Evolutionary conservation across 2,888 invertebrate species (phyloP).

Genomic region (Orchesellides sinensis): DNA sequence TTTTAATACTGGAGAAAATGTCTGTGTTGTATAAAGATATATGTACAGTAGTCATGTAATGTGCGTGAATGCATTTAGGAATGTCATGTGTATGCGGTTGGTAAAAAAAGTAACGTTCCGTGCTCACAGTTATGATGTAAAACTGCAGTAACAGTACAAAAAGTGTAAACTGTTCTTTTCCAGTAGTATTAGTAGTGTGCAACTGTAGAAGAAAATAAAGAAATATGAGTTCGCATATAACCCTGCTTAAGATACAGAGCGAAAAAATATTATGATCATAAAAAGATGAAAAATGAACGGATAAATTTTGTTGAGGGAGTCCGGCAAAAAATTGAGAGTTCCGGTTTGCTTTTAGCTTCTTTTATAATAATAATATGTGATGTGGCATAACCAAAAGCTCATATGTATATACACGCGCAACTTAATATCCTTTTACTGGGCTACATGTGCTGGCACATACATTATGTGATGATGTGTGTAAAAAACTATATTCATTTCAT

Average conservation of each 20-base stretch:
- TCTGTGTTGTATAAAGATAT: neutral
- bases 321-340: slow-evolving; percentile 66
- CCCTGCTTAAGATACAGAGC: slow-evolving; percentile 43
- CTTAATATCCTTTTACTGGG: neutral
- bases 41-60: neutral
- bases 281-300: slow-evolving; percentile 70
- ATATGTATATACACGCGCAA: neutral
- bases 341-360: slow-evolving; percentile 56
- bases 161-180: neutral
- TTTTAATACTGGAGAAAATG: neutral
- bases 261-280: slow-evolving; percentile 67
- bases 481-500: neutral
- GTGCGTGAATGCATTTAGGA: no score
- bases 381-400: no score
- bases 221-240: slow-evolving; percentile 37
- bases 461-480: neutral
- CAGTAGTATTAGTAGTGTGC: no score
- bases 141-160: neutral
- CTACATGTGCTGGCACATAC: neutral
- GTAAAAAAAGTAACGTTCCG: neutral
- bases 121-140: neutral
- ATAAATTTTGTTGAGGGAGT: slow-evolving; percentile 69
- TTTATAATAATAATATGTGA: no score
- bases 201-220: slow-evolving; percentile 22
- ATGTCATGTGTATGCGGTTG: neutral